Base-by-base conservation (phyloP, 2,113 vertebrate genomes). In the Murina feae region DNA sequence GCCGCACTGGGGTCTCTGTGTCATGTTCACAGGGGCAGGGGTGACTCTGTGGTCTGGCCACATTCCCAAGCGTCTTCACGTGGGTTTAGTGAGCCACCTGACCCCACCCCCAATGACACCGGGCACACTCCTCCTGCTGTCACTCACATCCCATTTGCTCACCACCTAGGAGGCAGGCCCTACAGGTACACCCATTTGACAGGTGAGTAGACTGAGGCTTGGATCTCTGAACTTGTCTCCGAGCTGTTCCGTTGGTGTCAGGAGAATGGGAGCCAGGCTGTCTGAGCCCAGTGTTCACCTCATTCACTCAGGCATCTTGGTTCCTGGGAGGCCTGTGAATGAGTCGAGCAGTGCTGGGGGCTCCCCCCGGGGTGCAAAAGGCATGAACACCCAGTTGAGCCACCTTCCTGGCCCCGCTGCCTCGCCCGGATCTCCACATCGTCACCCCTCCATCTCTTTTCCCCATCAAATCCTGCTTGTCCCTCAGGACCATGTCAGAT, bases 171-270 rank as follows among this genome's bases (percentile, higher is more conserved):
- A 11, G 72, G 37, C 53, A 12, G 53, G 25, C 14, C 55, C 14
- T 14, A 0, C 0, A 16, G 1, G n/a, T 1, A 0, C 28, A 51
- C 84, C 74, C 18, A n/a, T 32, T 17, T 32, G 3, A 28, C 9
- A 32, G 49, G 75, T 39, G n/a, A 51, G 32, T 21, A 63, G 0
- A 32, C 21, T 7, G 66, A 60, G 78, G 44, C 53, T 39, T 0
- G 0, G 9, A 4, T 25, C 55, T 35, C 71, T 4, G 35, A 5
- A 0, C 37, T 32, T 63, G 53, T 53, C 25, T 35, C 35, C 11
- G 25, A 17, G 49, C 21, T 23, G 21, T 39, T 6, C 49, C 2
- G 1, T n/a, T 25, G 25, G 6, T 0, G 1, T 81, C 13, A 0
- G 66, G 23, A 6, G 44, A 35, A 11, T 23, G 30, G 55, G 80